These are phyloP conservation scores for Musca vetustissima DNA, from an alignment of 1,140 invertebrate genomes.

Conservation along the genomic window DNA sequence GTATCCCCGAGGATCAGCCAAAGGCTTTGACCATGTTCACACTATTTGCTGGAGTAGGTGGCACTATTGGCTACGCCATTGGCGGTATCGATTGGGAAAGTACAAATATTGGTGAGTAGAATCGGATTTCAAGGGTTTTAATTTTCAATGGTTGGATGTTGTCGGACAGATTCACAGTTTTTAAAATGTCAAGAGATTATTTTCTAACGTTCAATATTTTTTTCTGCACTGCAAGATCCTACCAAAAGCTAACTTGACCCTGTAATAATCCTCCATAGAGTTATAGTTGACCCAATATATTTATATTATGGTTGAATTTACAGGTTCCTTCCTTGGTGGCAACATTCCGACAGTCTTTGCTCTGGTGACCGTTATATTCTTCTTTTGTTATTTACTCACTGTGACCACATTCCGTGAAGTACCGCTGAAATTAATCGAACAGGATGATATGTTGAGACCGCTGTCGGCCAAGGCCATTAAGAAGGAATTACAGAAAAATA, in stretches of 20 bases:
- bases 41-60: conserved; percentile 81
- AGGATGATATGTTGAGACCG: conserved; percentile 46
- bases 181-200: too few relatives aligned
- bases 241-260: too few relatives aligned
- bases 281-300: too few relatives aligned
- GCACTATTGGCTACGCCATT: conserved; percentile 77
- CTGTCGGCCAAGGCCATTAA: conserved; percentile 51
- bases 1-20: conserved; percentile 76
- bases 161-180: too few relatives aligned
- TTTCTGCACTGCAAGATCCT: too few relatives aligned
- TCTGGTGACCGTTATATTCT: conserved; percentile 71
- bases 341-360: conserved; percentile 78
- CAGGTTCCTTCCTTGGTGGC: conserved; percentile 64
- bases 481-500: conserved; percentile 54
- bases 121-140: background rate
- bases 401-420: conserved; percentile 74
- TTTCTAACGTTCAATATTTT: too few relatives aligned
- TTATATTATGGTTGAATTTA: background rate
- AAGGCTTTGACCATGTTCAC: conserved; percentile 79
- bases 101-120: conserved; percentile 62
- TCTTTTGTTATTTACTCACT: conserved; percentile 67
- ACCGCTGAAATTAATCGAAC: conserved; percentile 61
- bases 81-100: conserved; percentile 81
- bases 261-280: too few relatives aligned
- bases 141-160: too few relatives aligned